Percentiles rank a stretch among this genome's conserved stretches.
These are phyloP conservation scores for Peromyscus polionotus DNA, from an alignment of 2,113 vertebrate species.

Conservation along the genomic window DNA sequence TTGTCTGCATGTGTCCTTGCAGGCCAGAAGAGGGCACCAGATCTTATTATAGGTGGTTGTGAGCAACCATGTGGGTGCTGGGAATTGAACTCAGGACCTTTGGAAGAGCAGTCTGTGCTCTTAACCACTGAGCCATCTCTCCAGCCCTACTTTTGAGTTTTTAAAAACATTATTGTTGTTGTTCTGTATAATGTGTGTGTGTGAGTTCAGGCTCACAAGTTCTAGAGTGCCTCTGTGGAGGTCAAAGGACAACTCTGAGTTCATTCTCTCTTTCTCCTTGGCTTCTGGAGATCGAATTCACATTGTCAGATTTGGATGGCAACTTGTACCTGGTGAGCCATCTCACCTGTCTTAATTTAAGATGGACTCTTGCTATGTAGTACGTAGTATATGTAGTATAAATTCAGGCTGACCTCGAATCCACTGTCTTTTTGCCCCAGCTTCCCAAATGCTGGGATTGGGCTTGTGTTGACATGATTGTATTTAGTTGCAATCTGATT, in stretches of 20 bases:
- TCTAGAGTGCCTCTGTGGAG: neutral
- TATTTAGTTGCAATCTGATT: conserved; percentile 19
- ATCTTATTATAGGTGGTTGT: too few species aligned
- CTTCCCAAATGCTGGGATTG: neutral
- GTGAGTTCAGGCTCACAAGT: neutral
- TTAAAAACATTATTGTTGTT: neutral
- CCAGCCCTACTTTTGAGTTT: neutral
- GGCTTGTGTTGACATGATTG: neutral
- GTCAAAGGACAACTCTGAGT: neutral
- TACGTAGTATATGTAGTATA: too few species aligned
- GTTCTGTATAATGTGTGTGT: neutral
- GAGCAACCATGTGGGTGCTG: too few species aligned
- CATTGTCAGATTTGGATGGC: neutral
- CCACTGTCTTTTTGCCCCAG: neutral
- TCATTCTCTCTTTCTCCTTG: neutral
- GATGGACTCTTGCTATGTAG: neutral
- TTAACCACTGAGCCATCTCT: too few species aligned
- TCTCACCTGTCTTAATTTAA: neutral
- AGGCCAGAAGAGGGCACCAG: too few species aligned
- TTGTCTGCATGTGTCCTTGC: too few species aligned
- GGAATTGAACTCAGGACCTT: too few species aligned
- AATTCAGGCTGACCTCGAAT: neutral
- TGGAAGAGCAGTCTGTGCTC: too few species aligned
- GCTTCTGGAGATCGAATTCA: neutral
- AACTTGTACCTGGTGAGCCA: neutral